Percentiles rank a stretch among this genome's conserved stretches.
Evolutionary conservation across 2,797 vertebrate species (phyloP).

Genomic region (Sphenopsis melanotis): DNA sequence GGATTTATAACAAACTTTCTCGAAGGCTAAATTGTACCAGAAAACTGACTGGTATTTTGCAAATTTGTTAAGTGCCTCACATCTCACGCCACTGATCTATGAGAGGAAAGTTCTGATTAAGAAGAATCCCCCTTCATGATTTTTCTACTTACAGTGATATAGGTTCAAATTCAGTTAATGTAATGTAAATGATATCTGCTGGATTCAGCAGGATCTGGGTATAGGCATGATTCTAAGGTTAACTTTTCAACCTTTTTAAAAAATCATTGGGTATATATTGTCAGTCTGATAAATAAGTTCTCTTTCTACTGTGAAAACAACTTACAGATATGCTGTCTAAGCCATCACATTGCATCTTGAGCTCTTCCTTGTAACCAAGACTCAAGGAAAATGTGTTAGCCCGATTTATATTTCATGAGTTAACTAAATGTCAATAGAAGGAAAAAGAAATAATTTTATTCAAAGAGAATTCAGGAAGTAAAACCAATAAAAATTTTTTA

Average conservation of each 20-base stretch:
- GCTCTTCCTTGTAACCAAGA: background rate
- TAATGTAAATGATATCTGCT: background rate
- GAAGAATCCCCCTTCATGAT: background rate
- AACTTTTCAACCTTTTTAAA: background rate
- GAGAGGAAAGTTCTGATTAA: background rate
- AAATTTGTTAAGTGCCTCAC: background rate
- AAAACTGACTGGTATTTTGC: background rate
- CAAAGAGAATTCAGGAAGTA: background rate
- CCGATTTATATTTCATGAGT: background rate
- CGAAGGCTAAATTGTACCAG: background rate
- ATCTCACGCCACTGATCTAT: background rate
- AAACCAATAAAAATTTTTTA: background rate
- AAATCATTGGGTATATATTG: background rate
- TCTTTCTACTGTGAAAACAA: background rate
- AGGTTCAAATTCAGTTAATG: background rate
- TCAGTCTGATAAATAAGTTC: background rate
- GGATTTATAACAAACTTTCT: background rate
- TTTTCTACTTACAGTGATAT: background rate
- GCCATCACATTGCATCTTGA: background rate
- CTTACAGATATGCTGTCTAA: background rate
- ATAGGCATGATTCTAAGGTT: background rate
- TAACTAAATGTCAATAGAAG: background rate
- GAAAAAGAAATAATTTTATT: background rate
- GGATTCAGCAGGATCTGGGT: background rate
- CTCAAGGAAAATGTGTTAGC: background rate